Evolutionary conservation across 2,113 vertebrate species (phyloP).

Genomic region (Hylia prasina): DNA sequence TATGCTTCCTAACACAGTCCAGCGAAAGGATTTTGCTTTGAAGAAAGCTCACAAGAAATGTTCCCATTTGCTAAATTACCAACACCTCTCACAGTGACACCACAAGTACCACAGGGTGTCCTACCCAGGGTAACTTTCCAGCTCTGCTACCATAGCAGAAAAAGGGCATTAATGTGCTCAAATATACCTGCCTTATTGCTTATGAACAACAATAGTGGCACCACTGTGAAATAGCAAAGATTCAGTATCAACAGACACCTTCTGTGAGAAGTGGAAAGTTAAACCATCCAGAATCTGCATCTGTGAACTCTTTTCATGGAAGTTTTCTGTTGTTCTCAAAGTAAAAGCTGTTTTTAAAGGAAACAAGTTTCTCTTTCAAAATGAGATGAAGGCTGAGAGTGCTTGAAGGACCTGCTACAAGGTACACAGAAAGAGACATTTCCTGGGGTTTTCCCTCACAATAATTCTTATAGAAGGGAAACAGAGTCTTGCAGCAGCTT

Average conservation of each 20-base stretch:
- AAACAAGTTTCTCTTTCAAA: constrained; percentile 48
- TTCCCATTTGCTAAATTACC: background rate
- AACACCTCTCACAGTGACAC: background rate
- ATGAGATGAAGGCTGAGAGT: constrained; percentile 43
- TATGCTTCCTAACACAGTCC: background rate
- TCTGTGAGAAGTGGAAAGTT: constrained; percentile 19
- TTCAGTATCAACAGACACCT: constrained; percentile 12
- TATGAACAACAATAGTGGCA: background rate
- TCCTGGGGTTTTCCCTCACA: constrained; percentile 54
- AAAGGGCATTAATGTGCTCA: background rate
- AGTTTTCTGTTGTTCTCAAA: constrained; percentile 54
- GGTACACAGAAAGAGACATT: constrained; percentile 48
- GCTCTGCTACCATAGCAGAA: background rate
- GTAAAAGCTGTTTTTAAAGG: constrained; percentile 49
- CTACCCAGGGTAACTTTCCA: background rate
- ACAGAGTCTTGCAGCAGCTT: constrained; percentile 35
- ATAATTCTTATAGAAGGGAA: constrained; percentile 61
- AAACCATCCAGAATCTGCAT: background rate
- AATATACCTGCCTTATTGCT: background rate
- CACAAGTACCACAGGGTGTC: background rate
- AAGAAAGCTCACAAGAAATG: background rate
- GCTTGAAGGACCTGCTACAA: constrained; percentile 47
- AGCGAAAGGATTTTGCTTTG: background rate
- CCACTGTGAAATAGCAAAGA: background rate
- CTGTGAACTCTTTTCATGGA: background rate